A percentile compares a stretch with the other conserved stretches of the same genome.
These are phyloP conservation scores for Psephotus haematonotus DNA, from an alignment of 2,113 vertebrate genomes.

Conservation along the genomic window DNA sequence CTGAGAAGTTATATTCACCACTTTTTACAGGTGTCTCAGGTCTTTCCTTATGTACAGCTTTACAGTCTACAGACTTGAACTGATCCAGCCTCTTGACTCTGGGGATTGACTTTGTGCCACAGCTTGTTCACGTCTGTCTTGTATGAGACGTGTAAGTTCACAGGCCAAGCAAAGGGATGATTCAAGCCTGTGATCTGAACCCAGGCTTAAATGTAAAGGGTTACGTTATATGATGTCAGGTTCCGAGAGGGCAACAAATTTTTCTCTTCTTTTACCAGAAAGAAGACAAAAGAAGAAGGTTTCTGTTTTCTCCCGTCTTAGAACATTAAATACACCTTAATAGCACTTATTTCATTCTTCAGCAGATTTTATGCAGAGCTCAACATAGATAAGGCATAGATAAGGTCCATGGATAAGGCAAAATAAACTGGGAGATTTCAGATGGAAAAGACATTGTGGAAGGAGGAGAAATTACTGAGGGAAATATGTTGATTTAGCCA, in stretches of 20 bases:
- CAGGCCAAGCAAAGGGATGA: neutral
- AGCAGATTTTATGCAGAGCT: neutral
- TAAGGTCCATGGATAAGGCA: neutral
- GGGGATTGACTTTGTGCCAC: neutral
- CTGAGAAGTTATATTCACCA: neutral
- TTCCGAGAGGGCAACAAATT: neutral
- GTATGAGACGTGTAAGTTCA: neutral
- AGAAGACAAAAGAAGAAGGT: neutral
- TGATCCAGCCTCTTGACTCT: neutral
- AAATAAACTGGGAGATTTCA: neutral
- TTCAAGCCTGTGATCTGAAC: neutral
- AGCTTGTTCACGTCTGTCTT: neutral
- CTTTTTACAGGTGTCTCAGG: neutral
- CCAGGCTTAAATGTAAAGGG: neutral
- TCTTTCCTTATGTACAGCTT: neutral
- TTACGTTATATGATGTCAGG: neutral
- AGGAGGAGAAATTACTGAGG: neutral
- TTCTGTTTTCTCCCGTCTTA: neutral
- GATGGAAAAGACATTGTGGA: neutral
- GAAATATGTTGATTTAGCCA: neutral
- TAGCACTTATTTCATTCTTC: neutral
- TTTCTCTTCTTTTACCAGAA: neutral
- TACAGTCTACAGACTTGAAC: neutral
- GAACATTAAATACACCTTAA: neutral
- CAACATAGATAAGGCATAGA: too few species aligned